These are phyloP conservation scores for Recurvirostra avosetta DNA, from an alignment of 2,113 vertebrate genomes.

Conservation along the genomic window DNA sequence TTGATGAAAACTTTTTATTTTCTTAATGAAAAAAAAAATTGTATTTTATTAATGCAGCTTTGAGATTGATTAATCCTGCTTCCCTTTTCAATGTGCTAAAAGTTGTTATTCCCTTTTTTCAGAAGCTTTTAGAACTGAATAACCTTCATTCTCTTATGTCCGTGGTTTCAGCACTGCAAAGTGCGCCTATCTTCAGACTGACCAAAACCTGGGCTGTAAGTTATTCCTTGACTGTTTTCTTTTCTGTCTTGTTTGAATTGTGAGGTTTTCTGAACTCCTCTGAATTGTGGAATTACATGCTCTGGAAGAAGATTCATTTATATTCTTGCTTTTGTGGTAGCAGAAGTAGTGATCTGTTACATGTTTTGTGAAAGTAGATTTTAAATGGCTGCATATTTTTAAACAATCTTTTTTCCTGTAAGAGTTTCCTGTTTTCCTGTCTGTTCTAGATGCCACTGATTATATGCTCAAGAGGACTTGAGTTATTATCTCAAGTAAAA, in stretches of 20 bases:
- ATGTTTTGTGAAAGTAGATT: neutral
- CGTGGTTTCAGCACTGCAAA: slow-evolving; percentile 93
- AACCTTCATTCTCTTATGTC: slow-evolving; percentile 95
- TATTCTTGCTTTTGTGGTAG: neutral
- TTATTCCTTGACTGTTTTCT: neutral
- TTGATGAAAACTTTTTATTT: slow-evolving; percentile 1
- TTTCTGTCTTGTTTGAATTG: neutral
- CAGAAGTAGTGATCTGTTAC: neutral
- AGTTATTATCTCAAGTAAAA: neutral
- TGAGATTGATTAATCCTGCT: neutral
- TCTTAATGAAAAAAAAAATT: neutral
- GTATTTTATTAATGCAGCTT: neutral
- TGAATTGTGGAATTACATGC: neutral
- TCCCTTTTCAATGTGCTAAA: slow-evolving; percentile 23
- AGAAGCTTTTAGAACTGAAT: slow-evolving; percentile 96
- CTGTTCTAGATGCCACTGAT: neutral
- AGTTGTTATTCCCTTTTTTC: slow-evolving; percentile 30
- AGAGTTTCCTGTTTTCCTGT: neutral
- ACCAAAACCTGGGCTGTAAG: slow-evolving; percentile 97
- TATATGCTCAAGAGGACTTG: neutral
- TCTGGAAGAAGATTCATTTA: neutral
- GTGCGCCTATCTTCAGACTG: slow-evolving; percentile 94
- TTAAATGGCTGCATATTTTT: neutral
- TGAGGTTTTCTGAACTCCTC: neutral
- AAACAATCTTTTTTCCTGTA: neutral